Base-by-base conservation (phyloP, 2,113 vertebrate genomes). In the Synodontis membranacea region DNA sequence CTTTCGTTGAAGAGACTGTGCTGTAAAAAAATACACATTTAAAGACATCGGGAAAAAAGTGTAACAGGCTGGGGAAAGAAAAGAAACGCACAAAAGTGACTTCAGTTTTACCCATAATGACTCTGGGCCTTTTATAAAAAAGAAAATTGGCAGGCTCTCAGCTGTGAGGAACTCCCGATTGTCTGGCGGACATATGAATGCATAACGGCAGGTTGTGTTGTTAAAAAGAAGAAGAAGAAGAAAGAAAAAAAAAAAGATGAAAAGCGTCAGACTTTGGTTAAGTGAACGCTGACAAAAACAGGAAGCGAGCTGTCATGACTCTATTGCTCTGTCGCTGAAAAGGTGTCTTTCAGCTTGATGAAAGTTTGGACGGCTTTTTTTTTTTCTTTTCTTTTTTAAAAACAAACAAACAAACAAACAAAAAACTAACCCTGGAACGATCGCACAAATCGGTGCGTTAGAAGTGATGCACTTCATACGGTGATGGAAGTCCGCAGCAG, bases 21-120 rank as follows among this genome's bases (percentile, higher is more conserved):
- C 74, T 81, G 76, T 46, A 87, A 88, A 89, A 86, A 84, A 76
- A 80, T 56, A 62, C 86, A 75, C 50, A n/a, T 76, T 78, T 54
- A 56, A 84, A 89, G 81, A 82, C 86, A 84, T 85, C 79, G 34
- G 80, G 54, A 79, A 81, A 54, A 78, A 34, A 52, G 31, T 39
- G 19, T 25, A 56, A 58, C 31, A 58, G 34, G 9, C 37, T 42
- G 52, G 5, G 21, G 56, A 54, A 37, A 39, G 31, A 11, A 19
- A 9, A n/a, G 19, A 76, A 54, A 23, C 31, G 72, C 11, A 56
- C 37, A 21, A 76, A 82, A 6, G 25, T 44, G 37, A 31, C 25
- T 9, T n/a, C 7, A 46, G 52, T 46, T 60, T 46, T 44, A 42
- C 50, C 0, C 10, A 21, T 3, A 12, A 34, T 23, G 23, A 58